phyloP scores from a whole-genome alignment of 2,888 invertebrate species.

The Sinodicranocentrus sp. region DNA sequence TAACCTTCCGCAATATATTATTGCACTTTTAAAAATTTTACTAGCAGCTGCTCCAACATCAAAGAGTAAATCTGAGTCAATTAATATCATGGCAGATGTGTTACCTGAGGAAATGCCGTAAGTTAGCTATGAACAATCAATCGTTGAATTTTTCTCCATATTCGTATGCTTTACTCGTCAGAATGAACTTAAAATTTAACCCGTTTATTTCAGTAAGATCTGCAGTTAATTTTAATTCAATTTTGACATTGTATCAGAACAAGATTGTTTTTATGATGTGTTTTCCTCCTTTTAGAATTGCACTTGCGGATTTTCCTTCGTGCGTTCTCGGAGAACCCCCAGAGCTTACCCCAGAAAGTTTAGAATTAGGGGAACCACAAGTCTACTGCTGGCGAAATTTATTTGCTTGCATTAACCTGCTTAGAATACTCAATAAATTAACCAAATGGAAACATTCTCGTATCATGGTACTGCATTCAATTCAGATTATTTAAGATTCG shows the following conservation, averaged over 20 bases:
- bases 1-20: slow-evolving; percentile 98
- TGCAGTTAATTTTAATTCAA: no score
- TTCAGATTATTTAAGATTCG: neutral
- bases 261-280: no score
- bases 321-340: slow-evolving; percentile 97
- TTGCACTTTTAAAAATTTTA: slow-evolving; percentile 96
- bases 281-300: no score
- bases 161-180: no score
- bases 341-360: slow-evolving; percentile 93
- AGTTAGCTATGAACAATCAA: slow-evolving; percentile 77
- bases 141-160: no score
- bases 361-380: slow-evolving; percentile 90
- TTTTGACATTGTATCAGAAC: no score
- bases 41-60: slow-evolving; percentile 99
- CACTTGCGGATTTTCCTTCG: slow-evolving; percentile 89
- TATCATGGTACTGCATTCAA: slow-evolving; percentile 84
- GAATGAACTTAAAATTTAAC: no score
- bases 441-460: slow-evolving; percentile 99
- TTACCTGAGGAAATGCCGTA: slow-evolving; percentile 98
- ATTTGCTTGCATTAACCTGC: slow-evolving; percentile 97
- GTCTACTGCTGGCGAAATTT: slow-evolving; percentile 98
- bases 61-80: slow-evolving; percentile 98
- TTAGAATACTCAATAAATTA: slow-evolving; percentile 97
- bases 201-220: no score
- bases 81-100: slow-evolving; percentile 98